Conservation (phyloP, 2,888 invertebrate genomes). For the Gymnocheta viridis region DNA sequence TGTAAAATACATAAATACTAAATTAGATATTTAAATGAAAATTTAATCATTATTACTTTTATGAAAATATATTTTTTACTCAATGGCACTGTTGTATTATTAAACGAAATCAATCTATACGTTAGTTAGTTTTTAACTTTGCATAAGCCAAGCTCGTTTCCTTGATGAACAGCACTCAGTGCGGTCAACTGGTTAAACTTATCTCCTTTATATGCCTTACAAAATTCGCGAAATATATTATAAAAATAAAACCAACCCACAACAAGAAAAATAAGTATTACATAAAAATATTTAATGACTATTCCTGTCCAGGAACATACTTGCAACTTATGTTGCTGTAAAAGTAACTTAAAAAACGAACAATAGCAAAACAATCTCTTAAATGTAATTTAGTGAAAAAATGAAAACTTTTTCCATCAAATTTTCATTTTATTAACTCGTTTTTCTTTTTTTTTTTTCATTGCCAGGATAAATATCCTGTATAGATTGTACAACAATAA, state of each 20-base stretch:
- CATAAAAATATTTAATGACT: background rate
- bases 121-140: no score
- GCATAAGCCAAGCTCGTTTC: background rate
- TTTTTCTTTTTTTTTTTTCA: conserved; percentile 68
- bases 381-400: conserved; percentile 79
- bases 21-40: no score
- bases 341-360: background rate
- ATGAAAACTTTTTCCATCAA: conserved; percentile 81
- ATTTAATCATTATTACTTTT: no score
- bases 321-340: conserved; percentile 33
- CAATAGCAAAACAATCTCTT: conserved; percentile 69
- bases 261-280: background rate
- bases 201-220: background rate
- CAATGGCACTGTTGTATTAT: no score
- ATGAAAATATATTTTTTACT: no score
- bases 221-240: background rate
- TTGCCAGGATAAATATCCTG: conserved; percentile 81
- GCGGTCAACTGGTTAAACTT: background rate
- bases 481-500: conserved; percentile 73
- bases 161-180: background rate
- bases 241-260: background rate
- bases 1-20: no score
- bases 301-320: conserved; percentile 23
- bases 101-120: no score
- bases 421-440: conserved; percentile 72